phyloP scores from a whole-genome alignment of 2,888 invertebrate species.

The Neuroscelio doddi region DNA sequence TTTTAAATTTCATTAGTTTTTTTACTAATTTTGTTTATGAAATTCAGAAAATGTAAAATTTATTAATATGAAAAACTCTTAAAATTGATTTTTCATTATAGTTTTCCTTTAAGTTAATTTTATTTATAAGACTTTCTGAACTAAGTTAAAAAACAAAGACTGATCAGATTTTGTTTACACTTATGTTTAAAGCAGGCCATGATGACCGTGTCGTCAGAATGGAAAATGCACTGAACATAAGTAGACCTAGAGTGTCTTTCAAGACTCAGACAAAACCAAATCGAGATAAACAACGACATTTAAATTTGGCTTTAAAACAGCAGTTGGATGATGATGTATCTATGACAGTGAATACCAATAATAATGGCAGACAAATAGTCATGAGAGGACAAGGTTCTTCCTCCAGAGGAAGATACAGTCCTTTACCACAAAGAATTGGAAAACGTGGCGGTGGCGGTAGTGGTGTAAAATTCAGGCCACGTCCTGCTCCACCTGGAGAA shows the following conservation, averaged over 20 bases:
- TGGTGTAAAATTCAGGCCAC: slow-evolving; percentile 18
- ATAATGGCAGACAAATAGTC: slow-evolving; percentile 53
- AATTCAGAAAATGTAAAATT: slow-evolving; percentile 6
- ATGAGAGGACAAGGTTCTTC: slow-evolving; percentile 50
- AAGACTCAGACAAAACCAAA: slow-evolving; percentile 52
- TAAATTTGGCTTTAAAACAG: slow-evolving; percentile 44
- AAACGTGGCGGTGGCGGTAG: slow-evolving; percentile 22
- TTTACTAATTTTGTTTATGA: not conserved
- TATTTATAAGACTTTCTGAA: too few species aligned
- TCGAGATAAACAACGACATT: slow-evolving; percentile 37
- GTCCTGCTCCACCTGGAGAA: slow-evolving; percentile 36
- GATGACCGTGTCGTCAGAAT: slow-evolving; percentile 55
- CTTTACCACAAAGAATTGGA: slow-evolving; percentile 54
- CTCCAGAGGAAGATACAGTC: slow-evolving; percentile 58
- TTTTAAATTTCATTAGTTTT: too few species aligned
- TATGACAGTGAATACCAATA: slow-evolving; percentile 57
- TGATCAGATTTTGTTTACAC: too few species aligned
- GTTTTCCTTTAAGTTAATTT: slow-evolving; percentile 3
- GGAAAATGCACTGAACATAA: slow-evolving; percentile 35
- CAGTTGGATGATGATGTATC: slow-evolving; percentile 60
- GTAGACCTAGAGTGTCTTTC: slow-evolving; percentile 61
- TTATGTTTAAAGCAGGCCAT: slow-evolving; percentile 52
- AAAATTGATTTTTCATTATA: slow-evolving; percentile 1
- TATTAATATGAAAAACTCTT: too few species aligned
- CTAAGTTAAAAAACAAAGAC: too few species aligned